A percentile compares a stretch with the other conserved stretches of the same genome.
These are phyloP conservation scores for Apis cerana DNA, from an alignment of 1,140 invertebrate species.

Conservation along the genomic window DNA sequence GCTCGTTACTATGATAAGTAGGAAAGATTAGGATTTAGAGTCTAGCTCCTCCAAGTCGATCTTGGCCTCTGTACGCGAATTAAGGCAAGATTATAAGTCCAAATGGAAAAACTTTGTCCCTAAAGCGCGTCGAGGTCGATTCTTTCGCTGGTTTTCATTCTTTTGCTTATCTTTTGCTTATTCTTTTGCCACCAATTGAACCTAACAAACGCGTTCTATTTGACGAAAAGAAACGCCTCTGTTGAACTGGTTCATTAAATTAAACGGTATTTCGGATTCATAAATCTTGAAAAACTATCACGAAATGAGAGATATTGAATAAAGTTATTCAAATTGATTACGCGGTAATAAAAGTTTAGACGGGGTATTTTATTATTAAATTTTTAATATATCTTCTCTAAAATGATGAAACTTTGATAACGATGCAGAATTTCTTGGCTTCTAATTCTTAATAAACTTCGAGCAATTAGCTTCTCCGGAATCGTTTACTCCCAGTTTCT, in stretches of 20 bases:
- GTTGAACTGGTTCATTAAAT: too few relatives aligned
- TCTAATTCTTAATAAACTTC: neutral
- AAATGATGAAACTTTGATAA: neutral
- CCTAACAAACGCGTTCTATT: neutral
- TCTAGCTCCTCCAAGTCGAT: neutral
- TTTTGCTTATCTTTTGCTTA: conserved; percentile 11
- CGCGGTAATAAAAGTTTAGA: too few relatives aligned
- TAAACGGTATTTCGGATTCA: neutral
- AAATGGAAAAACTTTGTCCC: conserved; percentile 32
- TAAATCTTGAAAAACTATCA: neutral
- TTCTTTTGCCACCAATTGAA: neutral
- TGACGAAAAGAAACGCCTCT: neutral
- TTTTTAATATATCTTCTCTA: neutral
- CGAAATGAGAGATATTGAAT: neutral
- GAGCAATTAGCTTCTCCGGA: too few relatives aligned
- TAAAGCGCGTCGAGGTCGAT: conserved; percentile 8
- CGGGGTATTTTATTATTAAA: too few relatives aligned
- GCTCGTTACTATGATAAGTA: neutral
- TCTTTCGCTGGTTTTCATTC: neutral
- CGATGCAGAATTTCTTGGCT: neutral
- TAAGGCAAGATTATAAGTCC: conserved; percentile 21
- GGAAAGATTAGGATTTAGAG: conserved; percentile 18
- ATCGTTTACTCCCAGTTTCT: too few relatives aligned
- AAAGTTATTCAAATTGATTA: neutral
- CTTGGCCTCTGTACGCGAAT: neutral